Evolutionary conservation across 2,797 vertebrate species (phyloP).

Genomic region (Taenioides sp.): DNA sequence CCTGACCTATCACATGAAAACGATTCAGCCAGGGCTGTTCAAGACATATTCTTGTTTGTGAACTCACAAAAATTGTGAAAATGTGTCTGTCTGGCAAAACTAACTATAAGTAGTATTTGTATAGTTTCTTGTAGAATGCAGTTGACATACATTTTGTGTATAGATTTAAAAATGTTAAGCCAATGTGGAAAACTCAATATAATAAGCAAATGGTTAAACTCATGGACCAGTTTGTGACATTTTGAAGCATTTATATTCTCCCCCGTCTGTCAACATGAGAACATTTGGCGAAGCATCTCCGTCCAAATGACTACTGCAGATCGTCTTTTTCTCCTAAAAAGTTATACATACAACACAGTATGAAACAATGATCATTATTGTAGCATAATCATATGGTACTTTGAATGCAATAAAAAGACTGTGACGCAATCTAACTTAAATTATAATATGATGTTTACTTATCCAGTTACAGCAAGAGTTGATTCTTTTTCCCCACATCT

Average conservation of each 20-base stretch:
- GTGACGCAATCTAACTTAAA: too few relatives aligned
- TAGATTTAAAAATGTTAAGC: too few relatives aligned
- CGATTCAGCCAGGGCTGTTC: too few relatives aligned
- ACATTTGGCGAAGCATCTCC: neutral
- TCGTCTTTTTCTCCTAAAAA: neutral
- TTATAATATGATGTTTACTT: too few relatives aligned
- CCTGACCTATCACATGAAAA: too few relatives aligned
- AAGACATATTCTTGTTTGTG: too few relatives aligned
- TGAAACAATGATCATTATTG: neutral
- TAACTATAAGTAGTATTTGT: too few relatives aligned
- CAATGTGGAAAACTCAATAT: neutral
- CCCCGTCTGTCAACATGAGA: constrained; percentile 2
- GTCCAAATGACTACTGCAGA: neutral
- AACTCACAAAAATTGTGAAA: too few relatives aligned
- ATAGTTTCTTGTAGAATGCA: too few relatives aligned
- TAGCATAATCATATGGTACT: neutral
- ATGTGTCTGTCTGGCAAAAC: too few relatives aligned
- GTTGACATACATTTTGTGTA: too few relatives aligned
- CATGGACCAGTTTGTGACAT: constrained; percentile 2
- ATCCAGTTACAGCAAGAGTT: neutral
- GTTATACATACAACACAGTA: neutral
- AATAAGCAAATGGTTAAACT: neutral
- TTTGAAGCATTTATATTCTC: neutral
- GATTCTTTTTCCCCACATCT: neutral
- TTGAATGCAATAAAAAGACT: too few relatives aligned